Percentiles rank a stretch among this genome's conserved stretches.
Conservation (phyloP, 2,113 vertebrate species). For the Psilopogon haemacephalus region DNA sequence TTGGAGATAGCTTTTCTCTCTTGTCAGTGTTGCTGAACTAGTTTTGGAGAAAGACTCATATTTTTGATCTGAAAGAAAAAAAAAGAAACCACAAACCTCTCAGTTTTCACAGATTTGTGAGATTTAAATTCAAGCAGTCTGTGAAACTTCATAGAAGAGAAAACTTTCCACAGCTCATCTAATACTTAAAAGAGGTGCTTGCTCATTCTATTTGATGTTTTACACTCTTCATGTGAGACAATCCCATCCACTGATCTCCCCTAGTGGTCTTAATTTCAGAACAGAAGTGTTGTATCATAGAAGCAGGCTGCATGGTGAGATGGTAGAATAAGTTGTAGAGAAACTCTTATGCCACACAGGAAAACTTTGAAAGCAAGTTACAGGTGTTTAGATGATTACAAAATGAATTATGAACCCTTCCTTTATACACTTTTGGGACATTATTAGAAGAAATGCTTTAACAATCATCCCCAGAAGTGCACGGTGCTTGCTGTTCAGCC, state of each 20-base stretch:
- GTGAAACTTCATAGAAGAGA: background rate
- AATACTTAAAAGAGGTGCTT: slow-evolving; percentile 22
- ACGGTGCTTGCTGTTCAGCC: background rate
- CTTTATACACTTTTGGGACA: background rate
- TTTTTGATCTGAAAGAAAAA: background rate
- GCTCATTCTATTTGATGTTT: slow-evolving; percentile 38
- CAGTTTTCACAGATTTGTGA: background rate
- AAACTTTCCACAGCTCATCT: slow-evolving; percentile 33
- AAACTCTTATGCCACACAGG: background rate
- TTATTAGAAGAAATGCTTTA: background rate
- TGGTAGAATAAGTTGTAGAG: background rate
- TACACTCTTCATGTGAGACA: slow-evolving; percentile 5
- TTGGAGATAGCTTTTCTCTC: background rate
- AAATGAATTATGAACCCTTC: background rate
- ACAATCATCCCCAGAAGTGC: background rate
- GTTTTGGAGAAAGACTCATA: background rate
- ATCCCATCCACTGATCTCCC: slow-evolving; percentile 39
- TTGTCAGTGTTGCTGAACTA: background rate
- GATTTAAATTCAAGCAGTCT: slow-evolving; percentile 1
- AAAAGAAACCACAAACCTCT: background rate
- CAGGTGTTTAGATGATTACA: background rate
- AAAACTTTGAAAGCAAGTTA: slow-evolving; percentile 13
- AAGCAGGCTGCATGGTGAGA: background rate
- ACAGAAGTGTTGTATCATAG: background rate
- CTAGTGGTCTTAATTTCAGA: slow-evolving; percentile 34